Base-by-base conservation (phyloP, 2,797 vertebrate species). In the Pseudopleuronectes americanus region DNA sequence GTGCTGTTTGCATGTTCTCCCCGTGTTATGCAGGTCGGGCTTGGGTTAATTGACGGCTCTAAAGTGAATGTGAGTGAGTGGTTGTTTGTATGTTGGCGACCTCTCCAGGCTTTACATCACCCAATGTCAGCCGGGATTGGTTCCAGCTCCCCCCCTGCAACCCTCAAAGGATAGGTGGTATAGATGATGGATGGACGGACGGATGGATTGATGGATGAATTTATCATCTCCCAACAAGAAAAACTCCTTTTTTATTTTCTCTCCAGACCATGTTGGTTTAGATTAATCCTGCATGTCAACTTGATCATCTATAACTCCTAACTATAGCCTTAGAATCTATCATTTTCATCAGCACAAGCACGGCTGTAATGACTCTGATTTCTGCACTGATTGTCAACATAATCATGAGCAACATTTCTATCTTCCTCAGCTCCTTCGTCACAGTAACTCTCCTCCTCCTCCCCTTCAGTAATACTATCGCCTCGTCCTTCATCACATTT, bases 341-440 rank as follows among this genome's bases (percentile, higher is more conserved):
- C 4, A 86, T 87, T 86, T 80, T 83, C 77, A 80, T 89, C 84
- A 82, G 64, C 56, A 55, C 3, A 54, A 72, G 64, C 53, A 38
- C 23, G 76, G 61, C 47, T 1, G 53, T 69, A 77, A 83, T 82
- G 76, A 72, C 38, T 79, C 54, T 65, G 72, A 82, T 82, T 85
- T 77, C 65, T 75, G 54, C 60, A 17, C 67, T 64, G 61, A 74
- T 58, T 73, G 73, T 80, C 58, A 72, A 58, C 69, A 75, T 79
- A 56, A 70, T 70, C 70, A 83, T 82, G 60, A 70, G 54, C 60
- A 60, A 55, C 31, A 60, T 68, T 80, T 71, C 68, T 24, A 47
- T 84, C 66, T 73, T 68, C 51, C 52, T 67, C 65, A 53, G 54
- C 64, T 77, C 73, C 73, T 71, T 69, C 68, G 47, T 69, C 54